A percentile compares a stretch with the other conserved stretches of the same genome.
phyloP scores from a whole-genome alignment of 2,888 invertebrate genomes.

The Spodoptera exigua region DNA sequence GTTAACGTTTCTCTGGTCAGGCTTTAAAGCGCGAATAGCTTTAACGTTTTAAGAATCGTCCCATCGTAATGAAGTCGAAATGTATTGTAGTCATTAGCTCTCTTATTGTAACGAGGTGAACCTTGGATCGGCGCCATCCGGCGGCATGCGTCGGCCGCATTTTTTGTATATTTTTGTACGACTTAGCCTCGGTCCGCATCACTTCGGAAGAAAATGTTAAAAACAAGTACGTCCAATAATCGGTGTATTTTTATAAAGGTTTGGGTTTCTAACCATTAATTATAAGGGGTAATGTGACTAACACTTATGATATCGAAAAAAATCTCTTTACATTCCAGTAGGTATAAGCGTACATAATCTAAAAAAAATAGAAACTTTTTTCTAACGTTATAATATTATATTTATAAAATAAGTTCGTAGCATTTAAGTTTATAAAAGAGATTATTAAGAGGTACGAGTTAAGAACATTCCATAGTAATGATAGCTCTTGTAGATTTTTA shows the following conservation, averaged over 20 bases:
- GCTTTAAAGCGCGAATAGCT: slow-evolving; percentile 71
- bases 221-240: slow-evolving; percentile 69
- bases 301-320: slow-evolving; percentile 71
- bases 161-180: slow-evolving; percentile 49
- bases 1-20: slow-evolving; percentile 55
- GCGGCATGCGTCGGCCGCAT: not conserved
- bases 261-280: slow-evolving; percentile 86
- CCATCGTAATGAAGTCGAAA: slow-evolving; percentile 82
- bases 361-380: slow-evolving; percentile 60
- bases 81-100: slow-evolving; percentile 81
- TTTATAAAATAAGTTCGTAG: slow-evolving; percentile 54
- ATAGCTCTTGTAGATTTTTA: slow-evolving; percentile 82
- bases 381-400: slow-evolving; percentile 52
- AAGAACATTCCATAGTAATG: slow-evolving; percentile 77
- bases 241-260: slow-evolving; percentile 78
- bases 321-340: slow-evolving; percentile 83
- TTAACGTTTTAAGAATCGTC: slow-evolving; percentile 81
- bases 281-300: slow-evolving; percentile 82
- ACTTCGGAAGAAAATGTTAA: slow-evolving; percentile 49
- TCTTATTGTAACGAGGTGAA: slow-evolving; percentile 63
- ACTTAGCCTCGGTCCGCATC: slow-evolving; percentile 27
- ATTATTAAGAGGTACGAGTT: slow-evolving; percentile 75
- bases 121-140: slow-evolving; percentile 44
- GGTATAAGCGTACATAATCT: slow-evolving; percentile 80
- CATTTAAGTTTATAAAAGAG: slow-evolving; percentile 69